These are phyloP conservation scores for Sapajus apella DNA, from an alignment of 2,113 vertebrate species.

Conservation along the genomic window DNA sequence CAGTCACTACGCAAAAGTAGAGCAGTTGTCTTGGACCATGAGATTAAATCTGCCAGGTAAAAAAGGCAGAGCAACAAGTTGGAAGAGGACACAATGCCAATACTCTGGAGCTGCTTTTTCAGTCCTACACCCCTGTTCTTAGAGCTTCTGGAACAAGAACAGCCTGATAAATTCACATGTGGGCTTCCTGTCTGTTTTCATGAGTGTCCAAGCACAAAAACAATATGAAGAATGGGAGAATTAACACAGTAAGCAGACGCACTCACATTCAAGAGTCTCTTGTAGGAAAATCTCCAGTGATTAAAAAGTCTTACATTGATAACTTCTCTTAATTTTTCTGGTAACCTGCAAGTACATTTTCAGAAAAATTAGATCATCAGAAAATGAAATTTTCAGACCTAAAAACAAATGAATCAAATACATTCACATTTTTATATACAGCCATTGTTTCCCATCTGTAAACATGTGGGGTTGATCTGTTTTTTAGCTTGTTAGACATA, in stretches of 20 bases:
- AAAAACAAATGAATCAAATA: not conserved
- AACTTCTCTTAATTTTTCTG: not conserved
- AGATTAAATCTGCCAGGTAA: not conserved
- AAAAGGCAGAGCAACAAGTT: not conserved
- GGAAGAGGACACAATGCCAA: not conserved
- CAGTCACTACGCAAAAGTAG: not conserved
- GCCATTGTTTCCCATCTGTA: not conserved
- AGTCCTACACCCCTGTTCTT: not conserved
- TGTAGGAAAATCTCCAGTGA: not conserved
- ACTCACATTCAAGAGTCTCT: not conserved
- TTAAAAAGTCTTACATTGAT: not conserved
- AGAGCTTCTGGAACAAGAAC: not conserved
- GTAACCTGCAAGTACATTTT: not conserved
- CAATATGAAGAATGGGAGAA: not conserved
- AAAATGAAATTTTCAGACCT: slow-evolving; percentile 13
- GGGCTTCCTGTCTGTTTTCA: not conserved
- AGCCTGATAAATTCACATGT: not conserved
- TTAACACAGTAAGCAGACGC: not conserved
- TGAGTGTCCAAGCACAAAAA: not conserved
- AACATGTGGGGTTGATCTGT: not conserved
- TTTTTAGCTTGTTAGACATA: not conserved
- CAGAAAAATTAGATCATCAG: not conserved
- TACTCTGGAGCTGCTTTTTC: not conserved
- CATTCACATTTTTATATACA: not conserved
- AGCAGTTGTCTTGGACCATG: not conserved